Conservation (phyloP, 2,888 invertebrate genomes). For the Philhelius pedissequus region DNA sequence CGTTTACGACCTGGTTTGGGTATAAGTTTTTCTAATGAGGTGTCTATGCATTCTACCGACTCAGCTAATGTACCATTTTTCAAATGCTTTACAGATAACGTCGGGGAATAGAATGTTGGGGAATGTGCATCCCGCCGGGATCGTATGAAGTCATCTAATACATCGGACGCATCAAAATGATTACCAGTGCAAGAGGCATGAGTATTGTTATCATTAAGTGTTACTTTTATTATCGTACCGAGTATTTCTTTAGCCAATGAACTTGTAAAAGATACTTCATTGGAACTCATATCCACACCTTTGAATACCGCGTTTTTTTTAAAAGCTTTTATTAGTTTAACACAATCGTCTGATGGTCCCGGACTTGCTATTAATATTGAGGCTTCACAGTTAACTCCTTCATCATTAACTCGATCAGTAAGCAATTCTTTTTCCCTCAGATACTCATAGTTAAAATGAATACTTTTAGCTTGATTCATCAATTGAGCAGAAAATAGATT, state of each 20-base stretch:
- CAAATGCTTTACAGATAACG: background rate
- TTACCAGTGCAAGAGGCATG: background rate
- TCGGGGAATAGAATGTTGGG: slow-evolving; percentile 7
- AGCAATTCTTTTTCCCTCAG: background rate
- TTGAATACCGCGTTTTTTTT: background rate
- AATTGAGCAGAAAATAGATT: slow-evolving; percentile 1
- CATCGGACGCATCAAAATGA: slow-evolving; percentile 8
- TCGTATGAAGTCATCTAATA: background rate
- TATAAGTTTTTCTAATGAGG: background rate
- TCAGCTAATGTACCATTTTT: background rate
- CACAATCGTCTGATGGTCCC: background rate
- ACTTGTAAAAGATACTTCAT: slow-evolving; percentile 4
- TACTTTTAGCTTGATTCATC: slow-evolving; percentile 14
- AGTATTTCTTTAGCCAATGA: background rate
- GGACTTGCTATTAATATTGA: slow-evolving; percentile 6
- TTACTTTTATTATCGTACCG: background rate
- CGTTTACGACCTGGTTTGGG: background rate
- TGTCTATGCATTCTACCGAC: background rate
- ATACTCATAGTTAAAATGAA: slow-evolving; percentile 5
- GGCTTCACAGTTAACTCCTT: background rate
- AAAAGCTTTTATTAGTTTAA: slow-evolving; percentile 1
- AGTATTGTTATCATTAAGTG: background rate
- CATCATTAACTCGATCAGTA: background rate
- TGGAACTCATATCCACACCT: background rate
- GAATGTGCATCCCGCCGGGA: background rate